Conservation (phyloP, 2,113 vertebrate genomes). For the Hippocampus zosterae region DNA sequence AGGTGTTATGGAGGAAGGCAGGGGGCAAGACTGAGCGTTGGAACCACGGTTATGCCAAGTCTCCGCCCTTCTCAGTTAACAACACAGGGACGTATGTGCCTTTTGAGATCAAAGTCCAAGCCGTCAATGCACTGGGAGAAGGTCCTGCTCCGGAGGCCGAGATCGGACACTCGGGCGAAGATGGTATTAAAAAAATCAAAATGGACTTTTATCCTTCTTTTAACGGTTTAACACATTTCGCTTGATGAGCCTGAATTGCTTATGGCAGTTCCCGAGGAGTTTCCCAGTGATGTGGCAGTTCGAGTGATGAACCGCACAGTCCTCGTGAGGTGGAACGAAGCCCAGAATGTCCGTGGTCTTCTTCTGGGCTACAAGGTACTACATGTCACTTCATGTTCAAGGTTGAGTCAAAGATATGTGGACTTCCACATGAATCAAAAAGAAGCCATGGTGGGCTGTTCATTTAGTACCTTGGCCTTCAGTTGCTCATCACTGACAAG, state of each 20-base stretch:
- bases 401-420: not conserved
- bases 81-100: conserved; percentile 72
- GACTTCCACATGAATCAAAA: not conserved
- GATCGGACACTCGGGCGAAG: conserved; percentile 81
- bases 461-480: not conserved
- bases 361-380: conserved; percentile 81
- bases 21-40: conserved; percentile 39
- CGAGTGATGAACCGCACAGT: conserved; percentile 67
- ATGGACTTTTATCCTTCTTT: not conserved
- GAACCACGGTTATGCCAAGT: conserved; percentile 47
- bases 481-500: not conserved
- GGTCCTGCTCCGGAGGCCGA: conserved; percentile 61
- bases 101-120: conserved; percentile 82
- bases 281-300: conserved; percentile 58
- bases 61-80: conserved; percentile 69
- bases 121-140: conserved; percentile 71
- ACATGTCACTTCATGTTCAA: not conserved
- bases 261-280: conserved; percentile 67
- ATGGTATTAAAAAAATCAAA: conserved; percentile 67
- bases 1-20: conserved; percentile 75
- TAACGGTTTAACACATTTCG: not conserved
- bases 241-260: not conserved
- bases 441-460: not conserved
- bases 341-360: conserved; percentile 69
- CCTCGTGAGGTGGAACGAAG: conserved; percentile 70